A percentile compares a stretch with the other conserved stretches of the same genome.
Evolutionary conservation across 2,888 invertebrate species (phyloP).

Genomic region (Drosophila neutralis): DNA sequence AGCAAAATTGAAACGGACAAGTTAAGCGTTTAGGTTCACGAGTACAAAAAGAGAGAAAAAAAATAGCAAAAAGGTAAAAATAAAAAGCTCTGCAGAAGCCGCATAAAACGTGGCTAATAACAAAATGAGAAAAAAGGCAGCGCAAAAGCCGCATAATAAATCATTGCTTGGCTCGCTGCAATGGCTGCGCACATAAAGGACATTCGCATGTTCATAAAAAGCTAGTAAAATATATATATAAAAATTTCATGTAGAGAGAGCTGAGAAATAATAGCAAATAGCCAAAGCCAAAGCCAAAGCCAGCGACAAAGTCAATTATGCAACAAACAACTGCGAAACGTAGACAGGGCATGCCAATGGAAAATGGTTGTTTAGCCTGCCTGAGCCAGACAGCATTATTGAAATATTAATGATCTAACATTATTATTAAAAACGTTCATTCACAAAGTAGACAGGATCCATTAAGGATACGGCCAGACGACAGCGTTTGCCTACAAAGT

Average conservation of each 20-base stretch:
- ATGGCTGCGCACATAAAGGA: conserved; percentile 56
- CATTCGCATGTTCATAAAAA: conserved; percentile 71
- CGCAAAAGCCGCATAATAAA: conserved; percentile 74
- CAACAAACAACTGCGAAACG: conserved; percentile 58
- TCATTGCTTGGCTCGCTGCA: conserved; percentile 60
- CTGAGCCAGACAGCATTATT: conserved; percentile 62
- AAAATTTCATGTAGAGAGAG: conserved; percentile 16
- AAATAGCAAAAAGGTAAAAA: conserved; percentile 4
- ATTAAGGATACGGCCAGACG: conserved; percentile 7
- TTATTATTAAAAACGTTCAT: conserved; percentile 63
- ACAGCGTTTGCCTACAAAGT: conserved; percentile 47
- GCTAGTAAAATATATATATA: conserved; percentile 56
- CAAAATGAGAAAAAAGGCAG: conserved; percentile 45
- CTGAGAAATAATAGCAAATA: conserved; percentile 66
- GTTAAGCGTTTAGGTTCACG: conserved; percentile 64
- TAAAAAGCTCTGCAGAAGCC: conserved; percentile 44
- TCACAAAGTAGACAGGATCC: conserved; percentile 2
- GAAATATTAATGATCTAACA: conserved; percentile 74
- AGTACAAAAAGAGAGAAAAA: conserved; percentile 17
- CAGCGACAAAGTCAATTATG: conserved; percentile 80
- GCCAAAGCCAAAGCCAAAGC: conserved; percentile 44
- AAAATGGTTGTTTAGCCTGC: conserved; percentile 51
- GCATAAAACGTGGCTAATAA: conserved; percentile 69
- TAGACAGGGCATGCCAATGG: background rate
- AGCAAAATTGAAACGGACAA: conserved; percentile 74